These are phyloP conservation scores for Harpalus rufipes DNA, from an alignment of 2,888 invertebrate genomes.

Conservation along the genomic window DNA sequence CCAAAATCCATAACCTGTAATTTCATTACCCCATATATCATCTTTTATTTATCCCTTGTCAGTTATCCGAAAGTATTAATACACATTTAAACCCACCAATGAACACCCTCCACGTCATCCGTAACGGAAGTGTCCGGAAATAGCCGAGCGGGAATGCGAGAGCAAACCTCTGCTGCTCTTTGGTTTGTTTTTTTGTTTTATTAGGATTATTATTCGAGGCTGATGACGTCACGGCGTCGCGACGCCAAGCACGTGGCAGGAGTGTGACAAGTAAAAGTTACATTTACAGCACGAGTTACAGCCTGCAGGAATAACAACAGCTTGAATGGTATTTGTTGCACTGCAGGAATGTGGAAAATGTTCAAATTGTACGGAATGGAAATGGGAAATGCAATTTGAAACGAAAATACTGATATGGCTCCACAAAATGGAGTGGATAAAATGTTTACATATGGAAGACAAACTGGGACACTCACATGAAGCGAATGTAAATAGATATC, in stretches of 20 bases:
- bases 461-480: not conserved
- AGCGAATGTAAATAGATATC: not conserved
- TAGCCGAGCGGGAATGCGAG: constrained; percentile 60
- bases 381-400: constrained; percentile 31
- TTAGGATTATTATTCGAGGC: constrained; percentile 57
- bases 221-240: constrained; percentile 52
- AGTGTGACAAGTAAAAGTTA: constrained; percentile 42
- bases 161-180: constrained; percentile 54
- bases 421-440: not conserved
- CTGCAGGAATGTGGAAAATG: constrained; percentile 19
- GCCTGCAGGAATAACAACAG: constrained; percentile 26
- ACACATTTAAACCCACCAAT: constrained; percentile 45
- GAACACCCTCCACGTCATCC: constrained; percentile 31
- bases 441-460: not conserved
- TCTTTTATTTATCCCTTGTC: constrained; percentile 39
- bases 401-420: constrained; percentile 3
- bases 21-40: constrained; percentile 31
- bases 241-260: constrained; percentile 37
- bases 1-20: constrained; percentile 5
- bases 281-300: constrained; percentile 23
- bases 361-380: constrained; percentile 11
- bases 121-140: constrained; percentile 64
- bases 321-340: constrained; percentile 36
- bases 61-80: constrained; percentile 42
- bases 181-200: constrained; percentile 28